These are phyloP conservation scores for Chloroceryle amazona DNA, from an alignment of 2,797 vertebrate genomes.

Conservation along the genomic window DNA sequence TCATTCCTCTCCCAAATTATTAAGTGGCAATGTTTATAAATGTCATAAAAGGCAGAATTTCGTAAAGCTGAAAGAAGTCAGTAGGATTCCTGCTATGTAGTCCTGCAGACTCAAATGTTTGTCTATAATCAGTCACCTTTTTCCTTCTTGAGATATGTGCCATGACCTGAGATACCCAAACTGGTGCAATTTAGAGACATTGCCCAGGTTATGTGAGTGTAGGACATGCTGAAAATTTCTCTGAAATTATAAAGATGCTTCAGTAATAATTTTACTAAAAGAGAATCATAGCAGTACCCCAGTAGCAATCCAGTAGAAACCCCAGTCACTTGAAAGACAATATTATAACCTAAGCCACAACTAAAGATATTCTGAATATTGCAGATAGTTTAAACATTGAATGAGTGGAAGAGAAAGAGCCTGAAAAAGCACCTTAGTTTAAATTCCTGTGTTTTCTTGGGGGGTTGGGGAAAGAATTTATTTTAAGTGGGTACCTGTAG, in stretches of 20 bases:
- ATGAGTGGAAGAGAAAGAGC: not conserved
- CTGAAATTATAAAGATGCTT: not conserved
- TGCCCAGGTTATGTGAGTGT: rapidly evolving
- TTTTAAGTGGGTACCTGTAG: not conserved
- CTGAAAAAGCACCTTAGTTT: rapidly evolving
- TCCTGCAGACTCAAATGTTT: not conserved
- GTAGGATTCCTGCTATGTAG: not conserved
- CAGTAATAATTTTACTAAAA: not conserved
- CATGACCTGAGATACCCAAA: not conserved
- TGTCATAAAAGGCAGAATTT: not conserved
- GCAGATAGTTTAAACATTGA: not conserved
- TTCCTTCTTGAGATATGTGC: not conserved
- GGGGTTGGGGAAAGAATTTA: too few relatives aligned
- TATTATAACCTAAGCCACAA: not conserved
- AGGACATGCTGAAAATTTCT: not conserved
- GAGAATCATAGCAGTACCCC: too few relatives aligned
- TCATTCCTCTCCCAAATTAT: not conserved
- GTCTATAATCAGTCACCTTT: not conserved
- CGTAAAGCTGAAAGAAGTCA: not conserved
- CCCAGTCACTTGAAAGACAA: not conserved
- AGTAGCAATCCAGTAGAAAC: not conserved
- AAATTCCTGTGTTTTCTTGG: not conserved
- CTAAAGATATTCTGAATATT: not conserved
- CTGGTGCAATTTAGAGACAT: not conserved
- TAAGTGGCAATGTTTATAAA: not conserved